A percentile compares a stretch with the other conserved stretches of the same genome.
phyloP scores from a whole-genome alignment of 53 echinoderm and acorn worm genomes.

The Mesocentrotus franciscanus region DNA sequence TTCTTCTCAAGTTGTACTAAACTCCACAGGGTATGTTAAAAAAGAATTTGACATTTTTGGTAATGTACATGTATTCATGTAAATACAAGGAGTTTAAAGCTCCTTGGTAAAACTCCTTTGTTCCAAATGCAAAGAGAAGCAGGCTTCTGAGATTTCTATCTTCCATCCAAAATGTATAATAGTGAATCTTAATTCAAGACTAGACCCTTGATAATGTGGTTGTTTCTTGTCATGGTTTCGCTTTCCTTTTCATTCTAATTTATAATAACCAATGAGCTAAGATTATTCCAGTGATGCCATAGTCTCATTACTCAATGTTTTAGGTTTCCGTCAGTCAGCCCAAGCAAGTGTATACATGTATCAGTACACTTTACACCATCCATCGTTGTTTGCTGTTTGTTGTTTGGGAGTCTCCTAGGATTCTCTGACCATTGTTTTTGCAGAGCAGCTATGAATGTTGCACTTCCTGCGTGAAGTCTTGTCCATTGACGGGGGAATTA shows the following conservation, averaged over 20 bases:
- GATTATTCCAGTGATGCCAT: not conserved
- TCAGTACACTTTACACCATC: not conserved
- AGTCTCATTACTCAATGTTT: not conserved
- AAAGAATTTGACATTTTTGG: too few species aligned
- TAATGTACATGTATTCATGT: too few species aligned
- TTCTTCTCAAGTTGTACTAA: too few species aligned
- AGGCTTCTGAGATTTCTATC: not conserved
- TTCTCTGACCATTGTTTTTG: not conserved
- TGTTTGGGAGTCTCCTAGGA: not conserved
- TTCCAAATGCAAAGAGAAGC: not conserved
- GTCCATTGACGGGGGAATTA: not conserved
- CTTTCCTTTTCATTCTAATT: constrained; percentile 28
- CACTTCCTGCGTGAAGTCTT: not conserved
- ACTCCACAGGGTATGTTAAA: too few species aligned
- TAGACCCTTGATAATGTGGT: not conserved
- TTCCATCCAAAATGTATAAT: not conserved
- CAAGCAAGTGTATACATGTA: not conserved
- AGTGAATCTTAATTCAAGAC: not conserved
- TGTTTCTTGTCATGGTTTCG: constrained; percentile 10
- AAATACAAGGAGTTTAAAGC: too few species aligned
- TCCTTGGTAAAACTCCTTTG: too few species aligned
- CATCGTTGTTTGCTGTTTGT: not conserved
- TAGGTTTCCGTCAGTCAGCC: not conserved
- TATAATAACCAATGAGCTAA: not conserved
- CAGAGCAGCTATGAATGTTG: not conserved